phyloP scores from a whole-genome alignment of 35 echinoderm and acorn worm genomes.

The Holothuria glaberrima region DNA sequence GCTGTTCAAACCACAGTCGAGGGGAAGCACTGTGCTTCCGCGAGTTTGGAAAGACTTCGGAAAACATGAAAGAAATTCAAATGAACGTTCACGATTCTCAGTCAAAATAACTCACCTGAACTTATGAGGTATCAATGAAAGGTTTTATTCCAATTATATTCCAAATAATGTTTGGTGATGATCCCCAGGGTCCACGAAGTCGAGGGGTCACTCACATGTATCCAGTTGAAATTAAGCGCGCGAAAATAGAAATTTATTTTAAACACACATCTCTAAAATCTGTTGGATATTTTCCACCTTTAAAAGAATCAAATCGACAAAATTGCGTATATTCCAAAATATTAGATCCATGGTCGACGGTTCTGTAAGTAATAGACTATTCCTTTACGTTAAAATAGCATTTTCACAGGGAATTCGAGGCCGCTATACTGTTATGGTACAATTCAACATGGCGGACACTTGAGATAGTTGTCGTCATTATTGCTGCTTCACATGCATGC shows the following conservation, averaged over 20 bases:
- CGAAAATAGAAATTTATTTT: conserved; percentile 82
- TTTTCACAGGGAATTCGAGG: conserved; percentile 44
- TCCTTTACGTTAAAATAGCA: neutral
- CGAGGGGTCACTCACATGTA: conserved; percentile 90
- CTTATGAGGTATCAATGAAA: conserved; percentile 44
- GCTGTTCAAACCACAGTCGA: conserved; percentile 27
- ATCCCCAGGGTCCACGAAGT: conserved; percentile 78
- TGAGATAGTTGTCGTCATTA: conserved; percentile 57
- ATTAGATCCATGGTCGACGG: conserved; percentile 29
- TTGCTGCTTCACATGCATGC: neutral
- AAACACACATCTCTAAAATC: conserved; percentile 41
- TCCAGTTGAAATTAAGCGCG: conserved; percentile 90
- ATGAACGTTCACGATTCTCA: neutral
- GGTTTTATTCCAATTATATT: conserved; percentile 59
- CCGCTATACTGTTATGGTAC: conserved; percentile 53
- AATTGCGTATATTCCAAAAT: conserved; percentile 56
- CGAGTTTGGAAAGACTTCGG: conserved; percentile 28
- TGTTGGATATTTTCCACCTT: neutral
- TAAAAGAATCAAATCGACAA: neutral
- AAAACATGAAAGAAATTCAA: neutral
- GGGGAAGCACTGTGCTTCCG: neutral
- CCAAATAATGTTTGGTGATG: conserved; percentile 57
- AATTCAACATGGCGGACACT: conserved; percentile 53
- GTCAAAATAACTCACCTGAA: conserved; percentile 32
- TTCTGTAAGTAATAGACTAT: neutral